Evolutionary conservation across 2,888 invertebrate genomes (phyloP), one percentile per base, ranked within the genome.

Genomic region (Elegia similella): DNA sequence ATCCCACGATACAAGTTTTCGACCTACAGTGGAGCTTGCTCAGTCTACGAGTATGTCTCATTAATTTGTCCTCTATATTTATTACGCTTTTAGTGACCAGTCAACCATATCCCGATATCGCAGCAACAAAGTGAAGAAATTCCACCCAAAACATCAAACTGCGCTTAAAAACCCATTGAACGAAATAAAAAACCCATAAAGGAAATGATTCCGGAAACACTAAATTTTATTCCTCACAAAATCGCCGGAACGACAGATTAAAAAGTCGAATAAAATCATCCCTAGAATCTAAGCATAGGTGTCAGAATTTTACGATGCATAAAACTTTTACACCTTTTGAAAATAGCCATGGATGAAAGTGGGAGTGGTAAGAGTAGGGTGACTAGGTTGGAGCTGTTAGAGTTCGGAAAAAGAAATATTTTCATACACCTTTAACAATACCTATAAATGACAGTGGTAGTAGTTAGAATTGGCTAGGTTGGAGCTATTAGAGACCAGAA

Each of bases 241-340:
- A 61, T 59, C 57, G 50, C 48, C 62, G 63, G 64, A 58, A 68
- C 62, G 65, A 62, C 61, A 64, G 64, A 67, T 67, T 66, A 68
- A 70, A 72, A 70, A 66, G 68, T 65, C 59, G 68, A 62, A 73
- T 76, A 73, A 75, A 76, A 75, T 71, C 63, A 72, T 68, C 65
- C 62, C 60, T 62, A 62, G 65, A 70, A 68, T 72, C 70, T 65
- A 72, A 69, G 67, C 69, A 69, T 68, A 72, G 69, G 70, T 72
- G 67, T 60, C 70, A 66, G 69, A 64, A 71, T 73, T 83, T 82
- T 76, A 84, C 64, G 58, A 69, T 58, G 58, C 73, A 70, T 84
- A 76, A 82, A 83, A 80, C 60, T 81, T 83, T 82, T 78, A 83
- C 77, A 78, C 75, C 75, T 78, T 77, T 82, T 75, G 68, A 75